Evolutionary conservation across 92 coral and sea anemone species (phyloP).

Genomic region (Galaxea fascicularis): DNA sequence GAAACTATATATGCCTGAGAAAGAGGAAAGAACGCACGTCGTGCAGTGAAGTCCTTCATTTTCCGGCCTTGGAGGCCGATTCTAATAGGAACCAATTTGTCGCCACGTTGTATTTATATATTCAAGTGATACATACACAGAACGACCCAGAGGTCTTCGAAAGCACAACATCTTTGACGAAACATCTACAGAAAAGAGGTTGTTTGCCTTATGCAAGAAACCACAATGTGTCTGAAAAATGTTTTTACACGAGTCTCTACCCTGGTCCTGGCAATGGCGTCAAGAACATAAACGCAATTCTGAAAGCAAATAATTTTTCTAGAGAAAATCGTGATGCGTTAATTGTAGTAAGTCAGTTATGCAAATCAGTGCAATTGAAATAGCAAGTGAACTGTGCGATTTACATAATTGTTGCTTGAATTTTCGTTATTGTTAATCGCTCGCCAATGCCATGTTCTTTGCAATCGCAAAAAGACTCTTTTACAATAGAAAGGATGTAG

Average conservation of each 20-base stretch:
- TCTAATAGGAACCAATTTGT: no score
- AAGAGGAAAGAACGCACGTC: slow-evolving; percentile 22
- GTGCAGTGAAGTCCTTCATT: not conserved
- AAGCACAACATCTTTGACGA: not conserved
- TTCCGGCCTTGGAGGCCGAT: not conserved
- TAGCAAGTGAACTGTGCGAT: not conserved
- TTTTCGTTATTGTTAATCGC: slow-evolving; percentile 2
- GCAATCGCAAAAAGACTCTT: not conserved
- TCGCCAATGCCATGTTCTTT: not conserved
- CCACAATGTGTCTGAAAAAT: slow-evolving; percentile 3
- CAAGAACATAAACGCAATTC: not conserved
- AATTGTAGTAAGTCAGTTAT: slow-evolving; percentile 1
- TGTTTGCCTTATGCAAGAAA: not conserved
- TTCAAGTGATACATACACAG: not conserved
- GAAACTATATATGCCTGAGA: slow-evolving; percentile 19
- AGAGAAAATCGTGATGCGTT: slow-evolving; percentile 11
- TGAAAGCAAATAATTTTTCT: not conserved
- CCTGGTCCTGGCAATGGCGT: slow-evolving; percentile 10
- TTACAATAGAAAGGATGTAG: slow-evolving; percentile 15
- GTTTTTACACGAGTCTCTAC: slow-evolving; percentile 12
- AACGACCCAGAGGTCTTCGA: not conserved
- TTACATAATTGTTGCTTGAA: slow-evolving; percentile 1
- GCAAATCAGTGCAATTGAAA: not conserved
- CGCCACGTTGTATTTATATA: no score
- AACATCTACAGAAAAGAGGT: not conserved